A percentile compares a stretch with the other conserved stretches of the same genome.
These are phyloP conservation scores for Parotocinclus haroldoi DNA, from an alignment of 2,797 vertebrate species.

Conservation along the genomic window DNA sequence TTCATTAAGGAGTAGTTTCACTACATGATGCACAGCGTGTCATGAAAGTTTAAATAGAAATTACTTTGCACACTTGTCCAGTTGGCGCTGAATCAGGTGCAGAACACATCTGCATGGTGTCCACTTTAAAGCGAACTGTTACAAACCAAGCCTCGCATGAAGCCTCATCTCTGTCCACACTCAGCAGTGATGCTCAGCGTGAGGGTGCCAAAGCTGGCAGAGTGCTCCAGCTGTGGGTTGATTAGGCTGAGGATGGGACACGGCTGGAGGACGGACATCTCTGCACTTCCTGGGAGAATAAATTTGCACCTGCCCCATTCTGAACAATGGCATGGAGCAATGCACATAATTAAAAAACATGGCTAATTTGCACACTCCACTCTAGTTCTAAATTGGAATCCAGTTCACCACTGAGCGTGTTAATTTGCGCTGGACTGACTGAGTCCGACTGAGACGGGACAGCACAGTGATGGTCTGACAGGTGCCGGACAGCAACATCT, in stretches of 20 bases:
- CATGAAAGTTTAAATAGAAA: conserved; percentile 5
- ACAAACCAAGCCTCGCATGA: conserved; percentile 90
- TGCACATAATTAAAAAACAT: conserved; percentile 93
- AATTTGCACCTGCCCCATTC: conserved; percentile 89
- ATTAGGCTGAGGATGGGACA: conserved; percentile 84
- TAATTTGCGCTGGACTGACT: conserved; percentile 97
- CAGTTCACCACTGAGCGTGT: conserved; percentile 96
- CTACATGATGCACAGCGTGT: conserved; percentile 2
- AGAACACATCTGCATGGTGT: conserved; percentile 71
- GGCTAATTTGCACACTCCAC: conserved; percentile 94
- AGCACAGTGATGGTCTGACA: conserved; percentile 78
- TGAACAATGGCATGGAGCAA: conserved; percentile 74
- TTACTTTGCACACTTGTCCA: conserved; percentile 22
- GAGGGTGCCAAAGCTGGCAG: conserved; percentile 78
- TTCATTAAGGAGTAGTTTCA: background rate
- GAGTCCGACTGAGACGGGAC: conserved; percentile 80
- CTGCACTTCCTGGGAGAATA: conserved; percentile 84
- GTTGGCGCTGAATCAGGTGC: conserved; percentile 75
- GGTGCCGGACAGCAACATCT: conserved; percentile 79
- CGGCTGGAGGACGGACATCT: conserved; percentile 80
- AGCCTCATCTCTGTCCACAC: conserved; percentile 86
- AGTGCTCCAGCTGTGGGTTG: conserved; percentile 86
- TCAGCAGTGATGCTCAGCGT: conserved; percentile 81
- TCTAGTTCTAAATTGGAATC: conserved; percentile 88
- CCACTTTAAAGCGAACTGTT: conserved; percentile 86